Evolutionary conservation across 2,113 vertebrate species (phyloP).

Genomic region (Ibidorhyncha struthersii): DNA sequence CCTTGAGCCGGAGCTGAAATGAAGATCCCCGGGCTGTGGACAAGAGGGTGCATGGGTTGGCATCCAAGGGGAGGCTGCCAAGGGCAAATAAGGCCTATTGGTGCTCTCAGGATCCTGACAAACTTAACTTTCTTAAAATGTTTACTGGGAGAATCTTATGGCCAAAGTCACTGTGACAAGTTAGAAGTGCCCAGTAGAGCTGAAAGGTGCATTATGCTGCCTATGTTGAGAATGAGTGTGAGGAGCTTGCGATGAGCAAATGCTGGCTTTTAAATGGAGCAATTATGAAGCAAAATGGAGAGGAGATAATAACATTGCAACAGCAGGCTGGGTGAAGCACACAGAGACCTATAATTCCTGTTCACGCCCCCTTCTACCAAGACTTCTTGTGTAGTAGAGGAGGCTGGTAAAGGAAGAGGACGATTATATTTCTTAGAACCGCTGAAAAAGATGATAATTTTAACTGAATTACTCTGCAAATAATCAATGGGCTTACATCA

Average conservation of each 20-base stretch:
- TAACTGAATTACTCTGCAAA: background rate
- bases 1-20: background rate
- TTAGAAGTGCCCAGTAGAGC: background rate
- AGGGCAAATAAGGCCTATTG: background rate
- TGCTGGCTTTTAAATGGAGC: background rate
- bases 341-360: background rate
- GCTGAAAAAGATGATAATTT: background rate
- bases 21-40: background rate
- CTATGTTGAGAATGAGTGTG: fast-evolving
- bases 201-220: background rate
- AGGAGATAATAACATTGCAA: background rate
- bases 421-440: background rate
- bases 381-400: background rate
- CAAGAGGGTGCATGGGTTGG: background rate
- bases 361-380: background rate
- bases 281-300: background rate
- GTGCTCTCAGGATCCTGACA: background rate
- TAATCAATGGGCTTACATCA: background rate
- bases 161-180: background rate
- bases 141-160: background rate
- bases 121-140: background rate
- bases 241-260: background rate
- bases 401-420: background rate
- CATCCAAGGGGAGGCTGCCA: background rate
- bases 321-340: background rate